Evolutionary conservation across 2,888 invertebrate species (phyloP).

Genomic region (Cosmia pyralina): DNA sequence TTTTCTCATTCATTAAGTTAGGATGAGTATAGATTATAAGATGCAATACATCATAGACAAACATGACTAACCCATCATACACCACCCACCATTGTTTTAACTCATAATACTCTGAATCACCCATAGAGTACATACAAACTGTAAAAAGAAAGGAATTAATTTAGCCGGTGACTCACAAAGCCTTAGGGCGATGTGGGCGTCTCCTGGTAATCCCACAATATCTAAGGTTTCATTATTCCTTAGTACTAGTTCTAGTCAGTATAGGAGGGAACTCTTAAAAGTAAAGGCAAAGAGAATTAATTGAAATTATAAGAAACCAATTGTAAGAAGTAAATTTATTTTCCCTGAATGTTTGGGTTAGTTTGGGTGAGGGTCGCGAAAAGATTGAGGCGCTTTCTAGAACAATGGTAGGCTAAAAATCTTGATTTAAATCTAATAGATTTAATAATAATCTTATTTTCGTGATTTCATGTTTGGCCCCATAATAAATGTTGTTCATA

Average conservation of each 20-base stretch:
- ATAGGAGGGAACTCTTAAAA: slow-evolving; percentile 10
- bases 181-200: slow-evolving; percentile 56
- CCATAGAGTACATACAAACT: slow-evolving; percentile 17
- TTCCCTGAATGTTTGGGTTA: background rate
- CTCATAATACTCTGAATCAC: slow-evolving; percentile 36
- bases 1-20: background rate
- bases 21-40: too few relatives aligned
- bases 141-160: slow-evolving; percentile 55
- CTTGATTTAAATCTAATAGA: slow-evolving; percentile 7
- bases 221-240: slow-evolving; percentile 51
- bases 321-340: background rate
- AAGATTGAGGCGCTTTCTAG: background rate
- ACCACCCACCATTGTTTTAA: background rate
- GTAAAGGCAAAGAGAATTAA: slow-evolving; percentile 3
- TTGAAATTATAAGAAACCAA: slow-evolving; percentile 8
- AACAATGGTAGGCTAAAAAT: slow-evolving; percentile 4
- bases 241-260: slow-evolving; percentile 17
- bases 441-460: background rate
- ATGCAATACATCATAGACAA: background rate
- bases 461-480: background rate
- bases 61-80: background rate
- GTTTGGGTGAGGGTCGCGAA: background rate
- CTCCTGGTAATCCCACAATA: slow-evolving; percentile 65
- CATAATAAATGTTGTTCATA: too few relatives aligned
- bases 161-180: slow-evolving; percentile 66